Evolutionary conservation across 2,888 invertebrate genomes (phyloP).

Genomic region (Lepidonotus clava): DNA sequence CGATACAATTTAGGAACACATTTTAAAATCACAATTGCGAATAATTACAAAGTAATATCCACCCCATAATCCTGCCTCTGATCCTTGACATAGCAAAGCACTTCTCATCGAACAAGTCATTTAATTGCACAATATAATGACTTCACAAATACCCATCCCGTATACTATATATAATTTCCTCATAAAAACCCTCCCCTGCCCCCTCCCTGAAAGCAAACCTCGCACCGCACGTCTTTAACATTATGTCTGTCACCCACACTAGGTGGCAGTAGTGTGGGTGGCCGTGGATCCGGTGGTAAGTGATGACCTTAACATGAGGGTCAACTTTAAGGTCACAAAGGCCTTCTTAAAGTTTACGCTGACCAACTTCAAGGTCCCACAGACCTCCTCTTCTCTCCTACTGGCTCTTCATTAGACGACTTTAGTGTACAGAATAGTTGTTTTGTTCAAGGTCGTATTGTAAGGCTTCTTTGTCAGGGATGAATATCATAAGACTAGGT

Average conservation of each 20-base stretch:
- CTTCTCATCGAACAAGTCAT: no score
- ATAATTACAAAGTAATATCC: no score
- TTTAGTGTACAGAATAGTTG: slow-evolving; percentile 14
- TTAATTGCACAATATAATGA: background rate
- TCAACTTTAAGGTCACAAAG: background rate
- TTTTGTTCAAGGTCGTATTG: background rate
- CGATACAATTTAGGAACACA: no score
- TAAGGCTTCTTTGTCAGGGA: background rate
- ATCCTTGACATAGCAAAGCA: no score
- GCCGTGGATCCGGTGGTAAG: slow-evolving; percentile 47
- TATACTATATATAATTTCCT: background rate
- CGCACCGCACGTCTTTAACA: background rate
- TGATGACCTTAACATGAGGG: background rate
- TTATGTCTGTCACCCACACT: slow-evolving; percentile 32
- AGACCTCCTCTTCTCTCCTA: background rate
- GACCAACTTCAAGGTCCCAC: background rate
- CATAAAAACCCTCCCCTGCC: background rate
- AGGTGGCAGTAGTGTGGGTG: slow-evolving; percentile 45
- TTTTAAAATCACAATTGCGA: no score
- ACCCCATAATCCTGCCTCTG: no score
- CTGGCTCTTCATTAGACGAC: background rate
- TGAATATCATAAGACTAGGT: no score
- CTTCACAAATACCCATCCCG: background rate
- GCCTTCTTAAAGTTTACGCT: background rate
- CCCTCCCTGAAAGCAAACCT: background rate